phyloP scores from a whole-genome alignment of 2,797 vertebrate genomes.

The Saguinus oedipus region DNA sequence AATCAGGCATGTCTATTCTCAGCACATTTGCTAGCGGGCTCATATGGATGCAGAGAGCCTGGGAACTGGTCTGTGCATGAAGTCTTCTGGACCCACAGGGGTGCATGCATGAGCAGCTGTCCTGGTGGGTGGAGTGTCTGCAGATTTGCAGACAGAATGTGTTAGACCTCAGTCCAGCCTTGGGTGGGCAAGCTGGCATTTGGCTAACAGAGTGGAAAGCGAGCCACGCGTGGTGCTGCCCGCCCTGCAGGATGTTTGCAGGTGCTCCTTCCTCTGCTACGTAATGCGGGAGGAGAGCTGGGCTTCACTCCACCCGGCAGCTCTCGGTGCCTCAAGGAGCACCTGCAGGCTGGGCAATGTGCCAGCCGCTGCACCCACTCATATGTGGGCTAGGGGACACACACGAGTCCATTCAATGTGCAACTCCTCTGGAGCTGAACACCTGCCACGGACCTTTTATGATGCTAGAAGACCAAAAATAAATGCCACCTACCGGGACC shows the following conservation, averaged over 20 bases:
- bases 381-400: too few relatives aligned
- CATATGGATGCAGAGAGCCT: neutral
- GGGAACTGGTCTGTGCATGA: neutral
- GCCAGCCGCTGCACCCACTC: neutral
- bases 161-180: neutral
- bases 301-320: too few relatives aligned
- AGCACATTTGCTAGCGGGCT: neutral
- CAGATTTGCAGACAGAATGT: neutral
- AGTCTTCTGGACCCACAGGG: neutral
- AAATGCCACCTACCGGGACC: neutral
- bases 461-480: neutral
- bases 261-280: too few relatives aligned
- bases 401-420: fast-evolving
- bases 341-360: neutral
- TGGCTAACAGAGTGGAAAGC: too few relatives aligned
- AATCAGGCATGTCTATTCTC: neutral
- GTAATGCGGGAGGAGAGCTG: neutral
- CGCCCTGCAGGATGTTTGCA: neutral
- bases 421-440: too few relatives aligned
- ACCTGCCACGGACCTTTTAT: fast-evolving
- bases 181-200: neutral
- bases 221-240: fast-evolving
- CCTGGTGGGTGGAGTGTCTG: neutral
- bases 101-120: neutral
- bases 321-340: fast-evolving